Evolutionary conservation across 2,888 invertebrate genomes (phyloP).

Genomic region (Nasonia oneida): DNA sequence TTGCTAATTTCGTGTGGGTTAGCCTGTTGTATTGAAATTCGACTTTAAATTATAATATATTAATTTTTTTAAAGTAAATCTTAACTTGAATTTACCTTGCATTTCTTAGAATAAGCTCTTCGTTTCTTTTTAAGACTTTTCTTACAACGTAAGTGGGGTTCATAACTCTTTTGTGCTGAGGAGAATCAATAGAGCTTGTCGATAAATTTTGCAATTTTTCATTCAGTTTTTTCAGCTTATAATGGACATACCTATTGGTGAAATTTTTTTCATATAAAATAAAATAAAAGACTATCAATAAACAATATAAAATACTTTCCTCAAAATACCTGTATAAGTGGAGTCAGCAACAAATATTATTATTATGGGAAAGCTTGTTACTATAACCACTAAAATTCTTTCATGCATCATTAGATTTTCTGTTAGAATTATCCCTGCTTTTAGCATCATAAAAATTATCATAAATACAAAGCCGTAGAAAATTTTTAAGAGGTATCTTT

Average conservation of each 20-base stretch:
- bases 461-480: not conserved
- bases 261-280: not conserved
- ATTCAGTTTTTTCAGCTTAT: conserved; percentile 5
- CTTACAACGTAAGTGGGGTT: not conserved
- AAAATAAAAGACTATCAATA: not conserved
- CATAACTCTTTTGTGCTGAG: conserved; percentile 27
- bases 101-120: not conserved
- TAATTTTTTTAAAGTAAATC: not conserved
- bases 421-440: not conserved
- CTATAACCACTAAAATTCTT: not conserved
- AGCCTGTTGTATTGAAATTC: not conserved
- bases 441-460: not conserved
- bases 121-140: not conserved
- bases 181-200: conserved; percentile 15
- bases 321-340: conserved; percentile 30
- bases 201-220: conserved; percentile 17
- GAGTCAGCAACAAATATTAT: conserved; percentile 42
- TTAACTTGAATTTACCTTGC: not conserved
- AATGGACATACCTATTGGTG: not conserved
- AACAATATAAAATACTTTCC: conserved; percentile 33
- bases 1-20: conserved; percentile 13
- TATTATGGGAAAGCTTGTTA: conserved; percentile 25
- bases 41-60: not conserved
- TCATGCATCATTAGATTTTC: not conserved
- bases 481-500: not conserved